Base-by-base conservation (phyloP, 1,140 invertebrate genomes). In the Lepidurus packardi region DNA sequence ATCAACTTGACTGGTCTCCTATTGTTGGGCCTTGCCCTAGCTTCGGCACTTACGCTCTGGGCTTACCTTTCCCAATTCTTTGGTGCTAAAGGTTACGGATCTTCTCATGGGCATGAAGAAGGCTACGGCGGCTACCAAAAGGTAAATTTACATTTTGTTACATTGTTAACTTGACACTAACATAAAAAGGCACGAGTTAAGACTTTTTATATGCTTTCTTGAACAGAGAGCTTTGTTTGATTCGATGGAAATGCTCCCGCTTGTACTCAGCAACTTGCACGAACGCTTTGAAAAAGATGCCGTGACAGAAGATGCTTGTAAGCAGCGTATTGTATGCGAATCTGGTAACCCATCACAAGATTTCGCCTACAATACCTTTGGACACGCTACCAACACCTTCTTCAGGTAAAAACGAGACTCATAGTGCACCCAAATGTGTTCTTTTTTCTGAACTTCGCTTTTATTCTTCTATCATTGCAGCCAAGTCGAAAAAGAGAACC, bases 1-100 rank as follows among this genome's bases (percentile, higher is more conserved):
- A 65, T 80, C 24, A 80, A 80, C 77, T 77, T 78, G 65, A 80
- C 77, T 34, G 79, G 79, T 13, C 44, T 80, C 25, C 16, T 80
- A 2, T 47, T 80, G 34, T 53, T 80, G 47, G 79, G 79, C n/a
- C 53, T 80, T 42, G 47, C 79, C 3, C 24, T 80, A 45, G 44
- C 79, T 21, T 76, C 79, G 43, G 79, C 79, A 34, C 76, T 77
- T n/a, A 79, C 65, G 13, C 21, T 80, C 9, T 80, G 79, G 79
- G 76, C 79, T 34, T 80, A 77, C 43, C 24, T 77, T 65, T 65
- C 53, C 13, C 53, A 65, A 65, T 65, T 77, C 7, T 79, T 79
- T 16, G 53, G 43, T 16, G 8, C 53, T 21, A 65, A 65, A 65
- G 53, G 53, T 0, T 65, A 65, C 53, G 53, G 53, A 65, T 65